These are phyloP conservation scores for Phenganax subtilis DNA, from an alignment of 92 coral and sea anemone species.

Conservation along the genomic window DNA sequence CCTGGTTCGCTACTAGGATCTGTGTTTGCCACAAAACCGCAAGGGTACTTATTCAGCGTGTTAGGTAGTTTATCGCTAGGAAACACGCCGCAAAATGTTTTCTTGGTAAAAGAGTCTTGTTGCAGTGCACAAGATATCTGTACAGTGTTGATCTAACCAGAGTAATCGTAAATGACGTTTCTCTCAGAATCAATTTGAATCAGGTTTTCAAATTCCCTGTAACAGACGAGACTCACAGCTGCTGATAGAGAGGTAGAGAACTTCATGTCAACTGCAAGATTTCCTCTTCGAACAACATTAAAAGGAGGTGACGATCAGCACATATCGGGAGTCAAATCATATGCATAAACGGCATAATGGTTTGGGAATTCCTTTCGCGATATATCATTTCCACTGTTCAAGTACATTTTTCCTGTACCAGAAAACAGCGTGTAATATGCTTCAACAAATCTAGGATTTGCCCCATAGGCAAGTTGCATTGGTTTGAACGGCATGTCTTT, in stretches of 20 bases:
- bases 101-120: not conserved
- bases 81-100: constrained; percentile 37
- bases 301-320: constrained; percentile 10
- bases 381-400: too few species aligned
- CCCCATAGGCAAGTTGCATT: too few species aligned
- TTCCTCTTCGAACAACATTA: constrained; percentile 25
- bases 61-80: constrained; percentile 24
- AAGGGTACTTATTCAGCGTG: constrained; percentile 25
- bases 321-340: constrained; percentile 22
- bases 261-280: constrained; percentile 26
- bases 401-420: too few species aligned
- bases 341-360: not conserved
- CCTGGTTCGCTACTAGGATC: constrained; percentile 37
- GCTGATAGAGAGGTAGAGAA: constrained; percentile 11
- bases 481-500: too few species aligned
- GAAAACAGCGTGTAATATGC: too few species aligned
- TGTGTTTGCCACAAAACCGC: constrained; percentile 41
- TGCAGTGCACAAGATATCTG: not conserved
- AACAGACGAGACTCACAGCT: constrained; percentile 28
- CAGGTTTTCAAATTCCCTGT: constrained; percentile 33
- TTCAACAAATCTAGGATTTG: too few species aligned
- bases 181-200: not conserved
- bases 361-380: too few species aligned
- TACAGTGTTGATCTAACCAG: constrained; percentile 24
- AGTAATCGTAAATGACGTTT: constrained; percentile 26